A percentile compares a stretch with the other conserved stretches of the same genome.
These are phyloP conservation scores for Crypturellus tataupa DNA, from an alignment of 2,797 vertebrate species.

Conservation along the genomic window DNA sequence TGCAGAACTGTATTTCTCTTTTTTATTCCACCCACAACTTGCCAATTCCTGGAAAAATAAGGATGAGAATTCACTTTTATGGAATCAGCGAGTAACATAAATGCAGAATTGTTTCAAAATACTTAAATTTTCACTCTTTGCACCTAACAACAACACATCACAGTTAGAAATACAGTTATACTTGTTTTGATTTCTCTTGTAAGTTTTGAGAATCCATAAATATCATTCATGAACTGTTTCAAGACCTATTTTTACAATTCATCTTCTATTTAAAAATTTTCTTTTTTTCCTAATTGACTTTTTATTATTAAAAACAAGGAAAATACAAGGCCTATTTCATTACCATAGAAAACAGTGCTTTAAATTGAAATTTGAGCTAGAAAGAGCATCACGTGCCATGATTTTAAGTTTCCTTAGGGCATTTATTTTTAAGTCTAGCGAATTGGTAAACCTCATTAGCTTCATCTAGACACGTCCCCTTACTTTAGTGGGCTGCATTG, in stretches of 20 bases:
- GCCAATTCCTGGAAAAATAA: slow-evolving; percentile 90
- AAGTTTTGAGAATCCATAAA: background rate
- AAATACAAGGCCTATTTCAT: background rate
- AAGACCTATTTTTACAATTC: background rate
- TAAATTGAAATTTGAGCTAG: background rate
- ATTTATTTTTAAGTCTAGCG: background rate
- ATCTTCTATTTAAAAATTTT: background rate
- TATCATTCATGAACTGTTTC: background rate
- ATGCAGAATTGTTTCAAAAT: background rate
- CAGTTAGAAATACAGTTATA: background rate
- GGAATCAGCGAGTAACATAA: background rate
- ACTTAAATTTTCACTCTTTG: background rate
- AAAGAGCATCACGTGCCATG: background rate
- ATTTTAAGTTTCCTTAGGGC: background rate
- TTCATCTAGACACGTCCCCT: background rate
- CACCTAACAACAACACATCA: background rate
- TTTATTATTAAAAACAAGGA: background rate
- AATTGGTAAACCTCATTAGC: background rate
- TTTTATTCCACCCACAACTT: slow-evolving; percentile 99
- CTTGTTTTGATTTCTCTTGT: background rate
- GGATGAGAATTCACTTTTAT: slow-evolving; percentile 17
- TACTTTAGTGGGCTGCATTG: background rate
- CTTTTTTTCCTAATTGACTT: background rate
- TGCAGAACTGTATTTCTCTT: slow-evolving; percentile 97
- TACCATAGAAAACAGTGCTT: background rate